Percentiles rank a stretch among this genome's conserved stretches.
Conservation (phyloP, 2,797 vertebrate genomes). For the Pipistrellus pipistrellus region DNA sequence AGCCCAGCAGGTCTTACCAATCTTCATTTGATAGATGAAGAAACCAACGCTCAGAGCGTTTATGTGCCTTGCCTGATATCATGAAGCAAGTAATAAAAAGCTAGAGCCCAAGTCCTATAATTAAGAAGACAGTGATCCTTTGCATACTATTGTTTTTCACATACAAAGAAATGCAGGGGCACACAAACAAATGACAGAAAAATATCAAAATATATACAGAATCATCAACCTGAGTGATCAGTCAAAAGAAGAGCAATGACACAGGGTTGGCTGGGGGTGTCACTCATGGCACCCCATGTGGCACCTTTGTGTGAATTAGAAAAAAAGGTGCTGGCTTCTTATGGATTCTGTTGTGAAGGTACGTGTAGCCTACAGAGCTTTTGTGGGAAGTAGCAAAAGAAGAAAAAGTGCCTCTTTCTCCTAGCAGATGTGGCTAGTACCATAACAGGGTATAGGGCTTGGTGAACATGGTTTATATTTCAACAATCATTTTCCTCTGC, state of each 20-base stretch:
- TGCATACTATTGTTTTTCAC: background rate
- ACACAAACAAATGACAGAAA: background rate
- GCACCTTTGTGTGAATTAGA: background rate
- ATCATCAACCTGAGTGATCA: background rate
- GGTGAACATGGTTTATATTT: background rate
- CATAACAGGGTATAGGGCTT: background rate
- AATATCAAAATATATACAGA: background rate
- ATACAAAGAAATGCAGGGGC: background rate
- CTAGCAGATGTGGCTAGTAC: background rate
- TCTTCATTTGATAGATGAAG: constrained; percentile 34
- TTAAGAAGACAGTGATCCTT: background rate
- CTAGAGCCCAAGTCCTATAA: background rate
- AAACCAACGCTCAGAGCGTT: constrained; percentile 43
- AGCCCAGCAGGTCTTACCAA: background rate
- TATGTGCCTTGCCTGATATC: background rate
- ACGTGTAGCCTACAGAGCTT: background rate
- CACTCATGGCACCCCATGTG: background rate
- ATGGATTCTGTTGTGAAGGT: background rate
- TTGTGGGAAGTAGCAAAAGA: background rate
- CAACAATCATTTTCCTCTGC: background rate
- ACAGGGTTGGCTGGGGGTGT: background rate
- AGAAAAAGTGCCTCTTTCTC: background rate
- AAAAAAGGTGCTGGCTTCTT: background rate
- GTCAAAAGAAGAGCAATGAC: constrained; percentile 11
- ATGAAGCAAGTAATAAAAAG: background rate